Base-by-base conservation (phyloP, 2,888 invertebrate genomes). In the Lysandra coridon region DNA sequence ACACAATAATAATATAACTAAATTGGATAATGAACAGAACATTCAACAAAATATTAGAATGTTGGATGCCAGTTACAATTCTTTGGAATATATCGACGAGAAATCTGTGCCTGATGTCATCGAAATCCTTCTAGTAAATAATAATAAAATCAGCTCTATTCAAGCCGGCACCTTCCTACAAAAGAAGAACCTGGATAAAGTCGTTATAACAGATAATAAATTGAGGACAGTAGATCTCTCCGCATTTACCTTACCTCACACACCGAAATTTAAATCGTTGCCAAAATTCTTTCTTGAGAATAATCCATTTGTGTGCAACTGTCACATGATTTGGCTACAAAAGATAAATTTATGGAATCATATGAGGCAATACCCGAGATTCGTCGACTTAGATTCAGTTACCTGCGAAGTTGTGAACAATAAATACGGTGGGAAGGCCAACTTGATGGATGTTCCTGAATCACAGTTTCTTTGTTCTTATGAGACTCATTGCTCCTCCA, bases 241-340 rank as follows among this genome's bases (percentile, higher is more conserved):
- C 69, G 97, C 97, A 73, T 95, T 98, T 84, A 96, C 96, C 85
- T 87, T 97, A 85, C 96, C 96, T 84, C 95, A 96, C 83, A 95
- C 97, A 80, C 95, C 96, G 53, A 95, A 95, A 85, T 95, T 96
- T 85, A 95, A 94, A 88, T 96, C 96, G 85, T 90, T 97, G 86
- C 97, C 97, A 75, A 96, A 97, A 88, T 97, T 98, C 90, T 97
- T 96, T 87, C 96, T 98, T 85, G 97, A 97, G 78, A 96, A 96
- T 85, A 98, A 98, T 95, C 98, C 98, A 78, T 97, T 98, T 89
- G 95, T 96, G 83, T 98, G 98, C 91, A 97, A 98, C 91, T 98
- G 98, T 93, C 96, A 96, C 82, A 97, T 98, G 97, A 97, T 97
- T 90, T 98, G 98, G 98, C 89, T 98, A 82, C 96, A 97, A 85